Evolutionary conservation across 2,113 vertebrate genomes (phyloP).

Genomic region (Sceloporus undulatus): DNA sequence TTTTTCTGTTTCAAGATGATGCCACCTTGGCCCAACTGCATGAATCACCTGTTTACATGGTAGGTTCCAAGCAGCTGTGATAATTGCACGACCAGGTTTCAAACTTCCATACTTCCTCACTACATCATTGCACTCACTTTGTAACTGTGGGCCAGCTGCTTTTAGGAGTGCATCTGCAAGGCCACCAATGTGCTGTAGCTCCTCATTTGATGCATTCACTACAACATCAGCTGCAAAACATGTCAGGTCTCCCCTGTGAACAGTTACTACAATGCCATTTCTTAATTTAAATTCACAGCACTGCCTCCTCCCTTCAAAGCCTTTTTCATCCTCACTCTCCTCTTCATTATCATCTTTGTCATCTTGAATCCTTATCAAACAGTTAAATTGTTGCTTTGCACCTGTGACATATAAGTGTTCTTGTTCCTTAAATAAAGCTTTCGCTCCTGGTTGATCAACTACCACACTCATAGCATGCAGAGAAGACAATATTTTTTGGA

Average conservation of each 20-base stretch:
- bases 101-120: slow-evolving; percentile 51
- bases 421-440: slow-evolving; percentile 77
- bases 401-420: slow-evolving; percentile 50
- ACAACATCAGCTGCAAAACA: slow-evolving; percentile 78
- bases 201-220: slow-evolving; percentile 78
- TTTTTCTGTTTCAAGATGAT: rapidly evolving
- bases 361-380: slow-evolving; percentile 80
- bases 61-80: slow-evolving; percentile 78
- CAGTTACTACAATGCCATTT: slow-evolving; percentile 76
- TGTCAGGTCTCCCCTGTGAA: slow-evolving; percentile 80
- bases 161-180: slow-evolving; percentile 74
- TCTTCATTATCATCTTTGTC: slow-evolving; percentile 28
- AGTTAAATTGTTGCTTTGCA: slow-evolving; percentile 63
- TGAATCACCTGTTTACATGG: slow-evolving; percentile 84
- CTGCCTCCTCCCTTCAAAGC: slow-evolving; percentile 71
- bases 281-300: slow-evolving; percentile 65
- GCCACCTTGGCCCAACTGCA: slow-evolving; percentile 81
- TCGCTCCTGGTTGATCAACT: slow-evolving; percentile 79
- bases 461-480: slow-evolving; percentile 63
- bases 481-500: slow-evolving; percentile 64
- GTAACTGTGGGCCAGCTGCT: slow-evolving; percentile 84
- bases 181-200: slow-evolving; percentile 72
- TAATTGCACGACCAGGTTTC: slow-evolving; percentile 58
- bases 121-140: slow-evolving; percentile 74
- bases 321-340: background rate